Evolutionary conservation across 1,140 invertebrate species (phyloP), one percentile per base, ranked within the genome.

Genomic region (Antheraea mylitta): DNA sequence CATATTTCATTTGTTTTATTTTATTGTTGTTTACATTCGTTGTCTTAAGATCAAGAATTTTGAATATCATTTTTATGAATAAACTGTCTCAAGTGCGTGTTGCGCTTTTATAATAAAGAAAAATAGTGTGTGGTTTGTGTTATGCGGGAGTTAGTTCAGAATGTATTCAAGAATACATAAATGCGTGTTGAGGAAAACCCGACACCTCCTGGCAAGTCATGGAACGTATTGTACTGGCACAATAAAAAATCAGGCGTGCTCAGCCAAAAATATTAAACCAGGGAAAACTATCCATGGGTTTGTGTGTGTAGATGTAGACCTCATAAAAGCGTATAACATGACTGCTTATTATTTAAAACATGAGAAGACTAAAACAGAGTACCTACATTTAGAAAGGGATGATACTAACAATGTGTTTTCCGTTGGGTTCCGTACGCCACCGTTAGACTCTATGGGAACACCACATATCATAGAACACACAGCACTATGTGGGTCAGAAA

Each of bases 381-480:
- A 98, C 90, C 92, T 99, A 60, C 98, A 99, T 93, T 92, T 99
- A 72, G 95, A 96, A 70, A 93, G 97, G 77, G 96, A 98, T 74
- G 98, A 99, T 89, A 87, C 93, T 0, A 99, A 98, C 81, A 99
- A 99, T 93, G 96, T 97, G 0, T 99, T 98, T 85, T 97, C 96
- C 58, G 94, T 99, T 16, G 96, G 95, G 66, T 98, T 99, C 80
- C 94, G 97, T 36, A 99, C 98, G 0, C 98, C 97, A 6, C 98
- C 98, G 0, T 94, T 94, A 73, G 96, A 99, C 87, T 98, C 96
- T 8, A 98, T 97, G 38, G 98, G 98, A 9, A 93, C 98, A 13
- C 97, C 98, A 7, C 98, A 99, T 85, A 99, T 99, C 73, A 86
- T 99, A 64, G 98, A 99, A 89, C 98, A 99, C 84, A 96, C 96